A percentile compares a stretch with the other conserved stretches of the same genome.
phyloP scores from a whole-genome alignment of 2,888 invertebrate genomes.

The Buathra laborator region DNA sequence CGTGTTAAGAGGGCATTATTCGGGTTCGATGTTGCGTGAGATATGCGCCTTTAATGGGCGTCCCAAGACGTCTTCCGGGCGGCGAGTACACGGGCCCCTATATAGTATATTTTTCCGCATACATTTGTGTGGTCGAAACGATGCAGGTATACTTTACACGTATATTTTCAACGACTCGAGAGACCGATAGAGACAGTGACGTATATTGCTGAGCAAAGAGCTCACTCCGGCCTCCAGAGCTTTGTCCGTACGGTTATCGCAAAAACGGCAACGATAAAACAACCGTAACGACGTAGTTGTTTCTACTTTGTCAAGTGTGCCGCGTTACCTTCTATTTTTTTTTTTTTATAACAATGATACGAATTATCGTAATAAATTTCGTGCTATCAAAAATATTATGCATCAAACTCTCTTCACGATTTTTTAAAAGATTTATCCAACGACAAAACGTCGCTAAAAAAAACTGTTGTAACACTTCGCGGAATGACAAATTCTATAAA shows the following conservation, averaged over 20 bases:
- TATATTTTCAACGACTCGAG: constrained; percentile 13
- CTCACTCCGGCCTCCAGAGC: not conserved
- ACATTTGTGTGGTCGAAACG: constrained; percentile 21
- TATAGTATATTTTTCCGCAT: constrained; percentile 45
- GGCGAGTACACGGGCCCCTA: constrained; percentile 29
- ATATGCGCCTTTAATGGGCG: constrained; percentile 67
- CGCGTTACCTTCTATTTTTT: not conserved
- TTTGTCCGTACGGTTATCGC: constrained; percentile 28
- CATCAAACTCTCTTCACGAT: not conserved
- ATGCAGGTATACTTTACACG: constrained; percentile 1
- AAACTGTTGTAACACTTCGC: not conserved
- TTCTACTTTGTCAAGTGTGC: not conserved
- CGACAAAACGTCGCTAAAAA: not conserved
- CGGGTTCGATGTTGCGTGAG: constrained; percentile 74
- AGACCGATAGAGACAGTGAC: constrained; percentile 44
- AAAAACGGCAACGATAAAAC: constrained; percentile 21
- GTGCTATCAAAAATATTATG: not conserved
- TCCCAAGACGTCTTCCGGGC: constrained; percentile 55
- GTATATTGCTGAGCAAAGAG: constrained; percentile 31
- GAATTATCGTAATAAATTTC: not conserved
- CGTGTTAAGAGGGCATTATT: constrained; percentile 74
- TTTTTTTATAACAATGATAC: not conserved
- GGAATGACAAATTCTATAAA: too few species aligned
- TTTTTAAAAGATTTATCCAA: not conserved
- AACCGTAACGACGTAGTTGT: constrained; percentile 15